Evolutionary conservation across 2,888 invertebrate genomes (phyloP), one percentile per base, ranked within the genome.

Genomic region (Drosophila mayaguana): DNA sequence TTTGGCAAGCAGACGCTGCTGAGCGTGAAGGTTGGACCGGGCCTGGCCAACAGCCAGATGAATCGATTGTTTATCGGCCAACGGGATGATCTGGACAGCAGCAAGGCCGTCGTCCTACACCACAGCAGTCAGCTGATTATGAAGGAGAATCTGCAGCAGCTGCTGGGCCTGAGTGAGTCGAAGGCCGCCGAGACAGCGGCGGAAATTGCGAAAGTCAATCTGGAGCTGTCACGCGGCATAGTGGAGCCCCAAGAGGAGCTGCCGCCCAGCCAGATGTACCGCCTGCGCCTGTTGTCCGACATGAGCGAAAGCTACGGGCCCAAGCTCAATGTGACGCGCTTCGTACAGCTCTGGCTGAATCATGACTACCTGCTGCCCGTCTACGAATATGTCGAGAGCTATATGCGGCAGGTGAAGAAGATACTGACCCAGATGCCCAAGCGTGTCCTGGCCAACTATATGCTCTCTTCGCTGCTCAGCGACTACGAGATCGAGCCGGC

Each of bases 401-500:
- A 91, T 66, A 68, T 90, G 7, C 61, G 60, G 42, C 88, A 92
- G 40, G 51, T 92, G 46, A 75, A 85, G 5, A 77, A 84, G 53
- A 28, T 91, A 2, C 65, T 92, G 1, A 22, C 71, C 12, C 74
- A 69, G 4, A 90, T 91, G 0, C 80, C 91, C 0, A 88, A 83
- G 16, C 73, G 79, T 1, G 61, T 81, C 0, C 61, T 92, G 14
- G 93, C 93, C 51, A 92, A 92, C 69, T 92, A 88, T 36, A 90
- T 92, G 57, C 90, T 92, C 69, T 85, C 84, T 66, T 61, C 84
- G 14, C 65, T 92, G 45, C 32, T 92, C 5, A 61, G 55, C 14
- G 90, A 89, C 25, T 91, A 91, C 32, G 80, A 80, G 3, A 50
- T 88, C 16, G 75, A 81, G 12, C 42, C 50, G 1, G 73, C 74